These are phyloP conservation scores for Lacerta bilineata DNA, from an alignment of 2,797 vertebrate genomes.

Conservation along the genomic window DNA sequence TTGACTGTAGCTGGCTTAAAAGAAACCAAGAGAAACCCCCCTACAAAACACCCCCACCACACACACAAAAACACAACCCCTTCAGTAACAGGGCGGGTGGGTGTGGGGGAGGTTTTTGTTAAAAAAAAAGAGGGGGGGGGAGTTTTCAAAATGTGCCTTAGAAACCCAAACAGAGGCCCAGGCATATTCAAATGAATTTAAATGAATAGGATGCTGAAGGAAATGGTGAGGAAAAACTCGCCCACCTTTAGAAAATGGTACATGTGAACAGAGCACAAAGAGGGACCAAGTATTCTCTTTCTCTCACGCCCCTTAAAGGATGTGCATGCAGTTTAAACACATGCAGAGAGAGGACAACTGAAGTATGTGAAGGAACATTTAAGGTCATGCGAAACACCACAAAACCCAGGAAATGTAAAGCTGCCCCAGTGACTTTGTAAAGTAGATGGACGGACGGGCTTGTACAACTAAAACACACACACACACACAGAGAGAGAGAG, in stretches of 20 bases:
- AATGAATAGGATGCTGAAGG: constrained; percentile 52
- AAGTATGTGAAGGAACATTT: constrained; percentile 4
- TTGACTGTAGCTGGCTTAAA: constrained; percentile 70
- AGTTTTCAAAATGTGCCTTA: constrained; percentile 73
- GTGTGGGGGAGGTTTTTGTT: background rate
- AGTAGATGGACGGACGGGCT: background rate
- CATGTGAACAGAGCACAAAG: background rate
- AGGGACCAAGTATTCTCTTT: background rate
- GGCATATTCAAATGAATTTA: constrained; percentile 81
- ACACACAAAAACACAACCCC: background rate
- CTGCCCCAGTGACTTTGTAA: background rate
- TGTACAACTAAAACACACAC: background rate
- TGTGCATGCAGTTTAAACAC: background rate
- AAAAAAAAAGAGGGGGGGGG: background rate
- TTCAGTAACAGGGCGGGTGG: constrained; percentile 17
- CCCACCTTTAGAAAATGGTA: constrained; percentile 37
- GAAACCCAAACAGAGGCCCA: constrained; percentile 78
- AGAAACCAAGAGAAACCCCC: constrained; percentile 66
- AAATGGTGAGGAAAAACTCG: constrained; percentile 37
- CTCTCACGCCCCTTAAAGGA: background rate
- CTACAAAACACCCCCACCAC: constrained; percentile 70
- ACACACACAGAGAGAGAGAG: no score
- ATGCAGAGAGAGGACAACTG: background rate
- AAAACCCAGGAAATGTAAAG: background rate
- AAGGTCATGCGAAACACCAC: background rate